A percentile compares a stretch with the other conserved stretches of the same genome.
Conservation (phyloP, 2,888 invertebrate genomes). For the Diploptera punctata region DNA sequence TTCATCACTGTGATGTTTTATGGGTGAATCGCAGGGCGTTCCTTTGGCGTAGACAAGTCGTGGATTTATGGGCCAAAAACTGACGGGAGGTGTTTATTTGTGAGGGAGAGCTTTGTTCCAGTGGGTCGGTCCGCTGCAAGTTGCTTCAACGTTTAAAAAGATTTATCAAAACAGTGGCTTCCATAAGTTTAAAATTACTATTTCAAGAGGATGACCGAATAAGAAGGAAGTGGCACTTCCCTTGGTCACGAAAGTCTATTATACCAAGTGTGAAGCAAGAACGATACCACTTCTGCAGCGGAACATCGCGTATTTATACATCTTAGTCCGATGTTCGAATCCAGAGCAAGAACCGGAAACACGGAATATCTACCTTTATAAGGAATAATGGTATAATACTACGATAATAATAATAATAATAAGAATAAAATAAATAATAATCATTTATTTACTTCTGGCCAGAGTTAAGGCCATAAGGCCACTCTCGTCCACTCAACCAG, state of each 20-base stretch:
- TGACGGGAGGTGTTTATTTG: slow-evolving; percentile 56
- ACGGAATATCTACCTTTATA: too few species aligned
- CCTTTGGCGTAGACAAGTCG: slow-evolving; percentile 53
- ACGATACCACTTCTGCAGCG: too few species aligned
- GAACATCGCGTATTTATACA: too few species aligned
- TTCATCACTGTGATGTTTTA: slow-evolving; percentile 40
- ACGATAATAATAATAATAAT: too few species aligned
- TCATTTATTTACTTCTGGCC: too few species aligned
- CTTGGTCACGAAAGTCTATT: slow-evolving; percentile 29
- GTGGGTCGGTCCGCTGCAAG: not conserved
- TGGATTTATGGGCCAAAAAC: slow-evolving; percentile 57
- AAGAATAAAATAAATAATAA: too few species aligned
- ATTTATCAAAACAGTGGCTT: slow-evolving; percentile 19
- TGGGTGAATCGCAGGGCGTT: slow-evolving; percentile 57
- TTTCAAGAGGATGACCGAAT: not conserved
- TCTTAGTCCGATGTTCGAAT: too few species aligned
- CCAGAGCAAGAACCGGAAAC: too few species aligned
- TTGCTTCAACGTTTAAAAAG: slow-evolving; percentile 11
- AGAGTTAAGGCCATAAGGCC: too few species aligned
- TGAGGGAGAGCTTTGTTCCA: slow-evolving; percentile 11
- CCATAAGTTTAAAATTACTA: not conserved
- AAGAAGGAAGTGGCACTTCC: too few species aligned
- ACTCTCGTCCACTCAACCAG: too few species aligned
- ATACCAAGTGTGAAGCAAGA: not conserved
- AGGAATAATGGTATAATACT: too few species aligned